Evolutionary conservation across 2,113 vertebrate species (phyloP).

Genomic region (Elgaria multicarinata): DNA sequence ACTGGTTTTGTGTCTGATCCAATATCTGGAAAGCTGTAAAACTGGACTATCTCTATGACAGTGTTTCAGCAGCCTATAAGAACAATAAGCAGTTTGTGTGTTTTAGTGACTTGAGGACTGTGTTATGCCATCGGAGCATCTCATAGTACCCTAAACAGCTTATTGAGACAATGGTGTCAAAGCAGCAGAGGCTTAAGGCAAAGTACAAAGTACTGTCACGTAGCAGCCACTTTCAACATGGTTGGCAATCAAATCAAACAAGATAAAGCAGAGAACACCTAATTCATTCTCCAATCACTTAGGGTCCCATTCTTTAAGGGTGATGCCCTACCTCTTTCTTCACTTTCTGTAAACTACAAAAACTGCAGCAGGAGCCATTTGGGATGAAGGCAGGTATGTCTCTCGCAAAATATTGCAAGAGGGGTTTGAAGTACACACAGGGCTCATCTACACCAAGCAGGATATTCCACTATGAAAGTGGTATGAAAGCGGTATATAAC

Average conservation of each 20-base stretch:
- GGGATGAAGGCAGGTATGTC: background rate
- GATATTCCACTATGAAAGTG: too few relatives aligned
- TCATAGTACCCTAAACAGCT: conserved; percentile 52
- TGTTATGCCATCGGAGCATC: conserved; percentile 42
- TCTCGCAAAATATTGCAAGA: background rate
- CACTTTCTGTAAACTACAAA: background rate
- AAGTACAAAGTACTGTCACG: conserved; percentile 48
- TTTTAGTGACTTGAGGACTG: conserved; percentile 43
- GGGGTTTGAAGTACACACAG: background rate
- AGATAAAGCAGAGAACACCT: conserved; percentile 56
- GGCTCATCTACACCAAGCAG: too few relatives aligned
- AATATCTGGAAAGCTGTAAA: conserved; percentile 30
- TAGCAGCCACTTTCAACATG: conserved; percentile 46
- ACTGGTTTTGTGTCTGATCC: conserved; percentile 23
- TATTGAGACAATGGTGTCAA: conserved; percentile 61
- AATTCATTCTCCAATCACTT: conserved; percentile 23
- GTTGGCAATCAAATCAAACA: conserved; percentile 44
- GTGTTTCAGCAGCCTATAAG: conserved; percentile 17
- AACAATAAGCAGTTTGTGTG: conserved; percentile 54
- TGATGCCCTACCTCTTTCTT: conserved; percentile 11
- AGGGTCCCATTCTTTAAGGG: conserved; percentile 33
- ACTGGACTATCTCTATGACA: conserved; percentile 29
- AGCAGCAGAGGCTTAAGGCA: conserved; percentile 53
- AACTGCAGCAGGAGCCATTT: background rate
- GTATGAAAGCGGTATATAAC: too few relatives aligned